phyloP scores from a whole-genome alignment of 2,113 vertebrate species.

The Isichthys henryi region DNA sequence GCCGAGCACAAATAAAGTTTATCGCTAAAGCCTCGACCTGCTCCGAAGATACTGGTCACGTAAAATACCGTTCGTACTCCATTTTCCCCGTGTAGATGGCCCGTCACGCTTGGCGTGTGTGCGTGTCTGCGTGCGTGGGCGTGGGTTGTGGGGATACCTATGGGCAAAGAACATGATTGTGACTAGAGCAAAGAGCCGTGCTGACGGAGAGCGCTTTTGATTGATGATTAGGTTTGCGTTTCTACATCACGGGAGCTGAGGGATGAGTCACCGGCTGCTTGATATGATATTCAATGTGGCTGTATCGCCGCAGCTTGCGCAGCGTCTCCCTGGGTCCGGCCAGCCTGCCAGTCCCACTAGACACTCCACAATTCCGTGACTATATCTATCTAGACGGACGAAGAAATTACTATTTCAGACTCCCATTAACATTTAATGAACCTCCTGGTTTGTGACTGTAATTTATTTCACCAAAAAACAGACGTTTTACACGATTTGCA shows the following conservation, averaged over 20 bases:
- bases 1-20: background rate
- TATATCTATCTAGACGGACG: background rate
- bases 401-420: background rate
- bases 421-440: background rate
- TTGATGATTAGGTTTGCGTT: slow-evolving; percentile 53
- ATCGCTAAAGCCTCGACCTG: background rate
- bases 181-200: slow-evolving; percentile 28
- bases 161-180: background rate
- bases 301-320: slow-evolving; percentile 36
- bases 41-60: background rate
- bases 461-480: background rate
- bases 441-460: background rate
- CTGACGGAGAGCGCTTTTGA: slow-evolving; percentile 42
- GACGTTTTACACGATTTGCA: background rate
- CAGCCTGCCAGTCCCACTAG: background rate
- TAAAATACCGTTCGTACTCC: background rate
- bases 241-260: slow-evolving; percentile 47
- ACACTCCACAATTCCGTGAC: background rate
- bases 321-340: slow-evolving; percentile 14
- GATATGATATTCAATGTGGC: slow-evolving; percentile 48
- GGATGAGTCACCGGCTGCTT: slow-evolving; percentile 62
- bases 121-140: background rate
- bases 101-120: background rate
- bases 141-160: slow-evolving; percentile 3
- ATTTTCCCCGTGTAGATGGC: background rate